These are phyloP conservation scores for Valencia hispanica DNA, from an alignment of 2,797 vertebrate species.

Conservation along the genomic window DNA sequence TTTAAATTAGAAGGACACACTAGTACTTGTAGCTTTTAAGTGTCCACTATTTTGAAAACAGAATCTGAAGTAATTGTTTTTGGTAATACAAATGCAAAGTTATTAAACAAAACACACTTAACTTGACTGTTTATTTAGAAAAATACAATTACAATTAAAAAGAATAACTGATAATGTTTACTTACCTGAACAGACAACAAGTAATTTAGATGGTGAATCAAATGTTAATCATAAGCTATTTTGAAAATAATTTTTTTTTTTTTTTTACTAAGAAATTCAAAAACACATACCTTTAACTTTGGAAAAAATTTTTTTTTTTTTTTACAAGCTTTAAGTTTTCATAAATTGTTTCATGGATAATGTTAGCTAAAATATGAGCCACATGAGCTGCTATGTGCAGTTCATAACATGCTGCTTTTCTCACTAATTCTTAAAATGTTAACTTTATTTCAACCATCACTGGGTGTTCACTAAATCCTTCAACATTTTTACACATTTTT, in stretches of 20 bases:
- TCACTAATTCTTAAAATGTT: not conserved
- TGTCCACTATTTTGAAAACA: not conserved
- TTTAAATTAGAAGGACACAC: not conserved
- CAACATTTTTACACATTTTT: not conserved
- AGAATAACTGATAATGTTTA: not conserved
- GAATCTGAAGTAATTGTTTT: not conserved
- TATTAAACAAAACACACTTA: not conserved
- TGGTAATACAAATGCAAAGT: not conserved
- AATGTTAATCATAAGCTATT: not conserved
- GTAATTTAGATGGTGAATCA: not conserved
- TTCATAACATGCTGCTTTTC: not conserved
- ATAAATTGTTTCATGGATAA: too few species aligned
- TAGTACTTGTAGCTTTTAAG: not conserved
- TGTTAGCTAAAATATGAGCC: too few species aligned
- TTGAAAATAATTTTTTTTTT: not conserved
- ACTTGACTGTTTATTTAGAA: not conserved
- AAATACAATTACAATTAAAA: not conserved
- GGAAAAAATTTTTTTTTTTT: too few species aligned
- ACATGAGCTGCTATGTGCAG: not conserved
- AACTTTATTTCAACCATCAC: not conserved
- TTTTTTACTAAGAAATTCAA: not conserved
- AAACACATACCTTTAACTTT: not conserved
- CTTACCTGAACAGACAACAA: not conserved
- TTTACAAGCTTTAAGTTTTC: too few species aligned
- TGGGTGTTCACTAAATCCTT: not conserved